phyloP scores from a whole-genome alignment of 1,140 invertebrate genomes.

The Dermatophagoides farinae region DNA sequence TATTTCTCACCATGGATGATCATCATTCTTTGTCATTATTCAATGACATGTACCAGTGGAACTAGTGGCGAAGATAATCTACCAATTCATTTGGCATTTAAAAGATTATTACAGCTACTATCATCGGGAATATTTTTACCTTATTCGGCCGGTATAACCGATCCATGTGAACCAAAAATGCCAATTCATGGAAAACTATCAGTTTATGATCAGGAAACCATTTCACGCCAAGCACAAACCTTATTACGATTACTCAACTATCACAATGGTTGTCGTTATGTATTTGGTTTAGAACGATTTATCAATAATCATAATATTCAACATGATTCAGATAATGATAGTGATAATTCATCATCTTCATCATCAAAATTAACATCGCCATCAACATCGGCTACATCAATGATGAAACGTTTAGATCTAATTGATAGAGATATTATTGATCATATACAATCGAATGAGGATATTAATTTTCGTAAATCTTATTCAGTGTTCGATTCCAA shows the following conservation, averaged over 20 bases:
- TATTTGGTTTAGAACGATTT: too few species aligned
- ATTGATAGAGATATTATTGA: too few species aligned
- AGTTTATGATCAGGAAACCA: slow-evolving; percentile 80
- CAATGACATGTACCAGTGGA: slow-evolving; percentile 55
- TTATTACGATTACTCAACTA: slow-evolving; percentile 44
- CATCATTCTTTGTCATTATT: slow-evolving; percentile 82
- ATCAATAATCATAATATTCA: too few species aligned
- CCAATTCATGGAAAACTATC: slow-evolving; percentile 75
- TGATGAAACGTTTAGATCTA: too few species aligned
- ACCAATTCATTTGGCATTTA: slow-evolving; percentile 69
- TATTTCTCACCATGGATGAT: slow-evolving; percentile 83
- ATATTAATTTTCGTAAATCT: too few species aligned
- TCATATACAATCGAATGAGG: too few species aligned
- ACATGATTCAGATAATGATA: too few species aligned
- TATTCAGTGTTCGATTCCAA: too few species aligned
- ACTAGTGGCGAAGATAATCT: slow-evolving; percentile 25
- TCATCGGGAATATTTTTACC: slow-evolving; percentile 84
- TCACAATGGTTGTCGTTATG: too few species aligned
- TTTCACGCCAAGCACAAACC: slow-evolving; percentile 75
- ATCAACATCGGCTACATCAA: too few species aligned
- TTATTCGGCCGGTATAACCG: slow-evolving; percentile 76
- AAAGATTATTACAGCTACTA: slow-evolving; percentile 63
- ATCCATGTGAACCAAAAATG: slow-evolving; percentile 70
- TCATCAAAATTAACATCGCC: too few species aligned
- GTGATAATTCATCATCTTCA: too few species aligned